These are phyloP conservation scores for Sminthurinus aureus DNA, from an alignment of 2,888 invertebrate genomes.

Conservation along the genomic window DNA sequence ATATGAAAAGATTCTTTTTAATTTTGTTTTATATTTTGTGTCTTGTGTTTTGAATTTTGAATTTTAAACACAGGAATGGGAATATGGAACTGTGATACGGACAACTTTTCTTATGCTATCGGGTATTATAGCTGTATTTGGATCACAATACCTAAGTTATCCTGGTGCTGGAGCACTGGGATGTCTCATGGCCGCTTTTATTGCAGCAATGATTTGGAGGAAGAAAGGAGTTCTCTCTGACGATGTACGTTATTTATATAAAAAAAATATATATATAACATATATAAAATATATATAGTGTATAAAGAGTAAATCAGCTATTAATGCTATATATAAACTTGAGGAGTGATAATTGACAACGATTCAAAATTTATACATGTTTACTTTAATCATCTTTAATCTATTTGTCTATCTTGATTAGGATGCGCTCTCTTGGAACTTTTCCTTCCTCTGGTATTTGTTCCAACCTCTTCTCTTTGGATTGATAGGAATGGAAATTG, in stretches of 20 bases:
- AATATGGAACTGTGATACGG: conserved; percentile 61
- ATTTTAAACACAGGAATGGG: conserved; percentile 38
- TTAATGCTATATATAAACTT: no score
- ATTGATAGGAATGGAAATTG: conserved; percentile 66
- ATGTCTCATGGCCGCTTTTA: conserved; percentile 68
- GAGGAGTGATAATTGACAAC: no score
- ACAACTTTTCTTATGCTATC: conserved; percentile 69
- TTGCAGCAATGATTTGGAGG: conserved; percentile 68
- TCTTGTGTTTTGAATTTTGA: background rate
- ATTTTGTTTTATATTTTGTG: background rate
- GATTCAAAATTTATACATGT: no score
- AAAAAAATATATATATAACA: background rate
- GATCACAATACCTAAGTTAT: conserved; percentile 69
- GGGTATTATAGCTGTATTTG: conserved; percentile 72
- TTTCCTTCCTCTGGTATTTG: conserved; percentile 64
- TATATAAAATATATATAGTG: no score
- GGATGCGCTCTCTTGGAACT: conserved; percentile 61
- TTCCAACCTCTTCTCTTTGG: conserved; percentile 67
- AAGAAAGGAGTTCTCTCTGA: conserved; percentile 42
- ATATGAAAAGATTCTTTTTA: background rate
- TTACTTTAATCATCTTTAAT: no score
- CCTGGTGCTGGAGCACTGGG: conserved; percentile 73
- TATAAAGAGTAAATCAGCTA: no score
- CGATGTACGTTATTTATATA: conserved; percentile 4
- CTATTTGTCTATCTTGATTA: conserved; percentile 10